Evolutionary conservation across 2,888 invertebrate species (phyloP), one percentile per base, ranked within the genome.

Genomic region (Nycteola revayana): DNA sequence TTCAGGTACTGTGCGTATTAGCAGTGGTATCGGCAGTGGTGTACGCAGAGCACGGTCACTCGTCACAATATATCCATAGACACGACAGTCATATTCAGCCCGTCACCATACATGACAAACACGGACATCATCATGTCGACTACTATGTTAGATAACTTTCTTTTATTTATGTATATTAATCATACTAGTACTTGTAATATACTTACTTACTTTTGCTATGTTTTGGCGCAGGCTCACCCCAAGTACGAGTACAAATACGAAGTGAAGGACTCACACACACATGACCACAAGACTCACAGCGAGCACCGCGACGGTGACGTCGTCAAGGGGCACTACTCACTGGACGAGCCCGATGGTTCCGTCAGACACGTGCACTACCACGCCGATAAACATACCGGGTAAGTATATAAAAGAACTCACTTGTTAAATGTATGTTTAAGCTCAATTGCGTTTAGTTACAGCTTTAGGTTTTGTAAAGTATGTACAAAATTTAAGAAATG

Each of bases 321-420:
- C 28, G 91, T 91, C 32, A 85, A 89, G 59, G 91, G 91, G 7
- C 58, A 86, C 57, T 92, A 92, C 68, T 80, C 79, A n/a, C 69
- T 90, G 32, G 85, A 89, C 44, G 83, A 90, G 53, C 85, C 90
- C 24, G 89, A 86, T 25, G 90, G 90, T 38, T 82, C 88, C 50
- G 60, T 82, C 49, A 65, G 75, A 25, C 51, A 69, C 14, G 70
- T 76, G 1, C 61, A 75, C 36, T 76, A 76, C 36, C 64, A 66
- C 23, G 61, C 64, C 5, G 67, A 70, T 36, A 53, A 67, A 7
- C 56, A 68, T 10, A 43, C 59, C 22, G 70, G 75, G 88, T 62
- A 75, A 44, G 33, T 14, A 9, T 17, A 17, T 14, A 2, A 5
- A n/a, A n/a, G n/a, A n/a, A n/a, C n/a, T n/a, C n/a, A n/a, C n/a